Percentiles rank a stretch among this genome's conserved stretches.
Evolutionary conservation across 2,797 vertebrate species (phyloP).

Genomic region (Malurus leucopterus): DNA sequence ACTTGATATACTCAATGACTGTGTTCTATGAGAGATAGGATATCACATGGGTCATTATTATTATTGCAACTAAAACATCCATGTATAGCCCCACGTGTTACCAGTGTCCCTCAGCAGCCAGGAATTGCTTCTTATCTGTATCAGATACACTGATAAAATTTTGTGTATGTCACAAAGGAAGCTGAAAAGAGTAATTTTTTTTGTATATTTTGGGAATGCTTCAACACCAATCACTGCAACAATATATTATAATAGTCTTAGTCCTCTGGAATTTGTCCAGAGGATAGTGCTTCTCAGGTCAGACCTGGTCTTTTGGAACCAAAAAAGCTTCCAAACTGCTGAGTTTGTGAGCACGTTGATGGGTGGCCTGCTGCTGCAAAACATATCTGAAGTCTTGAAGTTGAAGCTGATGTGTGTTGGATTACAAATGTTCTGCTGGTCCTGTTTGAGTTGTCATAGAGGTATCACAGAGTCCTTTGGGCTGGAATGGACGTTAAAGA

Average conservation of each 20-base stretch:
- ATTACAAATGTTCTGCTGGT: background rate
- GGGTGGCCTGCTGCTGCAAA: background rate
- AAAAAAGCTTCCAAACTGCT: background rate
- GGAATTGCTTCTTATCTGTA: background rate
- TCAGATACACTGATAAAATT: background rate
- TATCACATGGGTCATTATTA: background rate
- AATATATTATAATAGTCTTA: background rate
- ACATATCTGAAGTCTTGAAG: background rate
- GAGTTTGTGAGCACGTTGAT: background rate
- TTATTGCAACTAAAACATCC: background rate
- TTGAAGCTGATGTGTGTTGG: background rate
- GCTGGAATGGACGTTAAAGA: background rate
- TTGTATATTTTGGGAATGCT: background rate
- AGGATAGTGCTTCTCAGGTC: background rate
- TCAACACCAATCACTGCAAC: background rate
- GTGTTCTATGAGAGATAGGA: background rate
- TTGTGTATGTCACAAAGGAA: background rate
- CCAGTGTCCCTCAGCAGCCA: background rate
- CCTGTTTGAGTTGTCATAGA: background rate
- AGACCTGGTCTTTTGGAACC: background rate
- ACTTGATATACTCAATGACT: background rate
- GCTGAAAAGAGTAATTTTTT: background rate
- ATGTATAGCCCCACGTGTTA: background rate
- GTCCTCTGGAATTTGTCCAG: background rate
- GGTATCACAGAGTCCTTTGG: background rate